Base-by-base conservation (phyloP, 1,140 invertebrate species). In the Drosophila eugracilis region DNA sequence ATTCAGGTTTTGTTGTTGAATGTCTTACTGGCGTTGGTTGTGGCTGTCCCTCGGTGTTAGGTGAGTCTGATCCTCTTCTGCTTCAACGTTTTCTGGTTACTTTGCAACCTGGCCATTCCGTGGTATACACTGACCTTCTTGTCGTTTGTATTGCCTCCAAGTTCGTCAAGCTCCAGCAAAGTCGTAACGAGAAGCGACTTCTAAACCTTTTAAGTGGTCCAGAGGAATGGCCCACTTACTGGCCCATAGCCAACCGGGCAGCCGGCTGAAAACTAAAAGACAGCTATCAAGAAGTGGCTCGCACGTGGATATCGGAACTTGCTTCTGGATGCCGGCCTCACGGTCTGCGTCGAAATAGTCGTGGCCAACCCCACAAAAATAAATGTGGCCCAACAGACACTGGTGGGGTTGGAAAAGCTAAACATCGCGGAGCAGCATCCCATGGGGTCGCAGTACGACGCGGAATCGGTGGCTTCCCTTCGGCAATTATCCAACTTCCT, bases 231-330 rank as follows among this genome's bases (percentile, higher is more conserved):
- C 75, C 86, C 24, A 79, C 71, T 44, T 90, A 86, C 36, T 91
- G 90, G 91, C 83, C 91, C 19, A 90, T 92, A 15, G 91, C 90
- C 10, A 81, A 89, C 50, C 81, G 85, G 21, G 91, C 85, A 28
- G 90, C 81, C 58, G 78, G 76, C 30, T 92, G 91, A 91, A 59
- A 92, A 92, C 54, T 90, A 91, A 1, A 78, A 75, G 58, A 85
- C 90, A 42, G 91, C 90, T 50, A 70, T 92, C 39, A 90, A 90
- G 75, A 90, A 90, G 91, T 91, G 91, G 32, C 73, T 80, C n/a
- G 55, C 83, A 76, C 79, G 78, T 74, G 89, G 90, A 21, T 92
- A 91, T 69, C 78, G 86, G 4, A 90, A 91, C 62, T 69, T 92
- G 22, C 70, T 92, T 14, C 53, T 92, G 7, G 91, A 91, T 60